Evolutionary conservation across 2,797 vertebrate genomes (phyloP).

Genomic region (Mormyrus proboscirostris): DNA sequence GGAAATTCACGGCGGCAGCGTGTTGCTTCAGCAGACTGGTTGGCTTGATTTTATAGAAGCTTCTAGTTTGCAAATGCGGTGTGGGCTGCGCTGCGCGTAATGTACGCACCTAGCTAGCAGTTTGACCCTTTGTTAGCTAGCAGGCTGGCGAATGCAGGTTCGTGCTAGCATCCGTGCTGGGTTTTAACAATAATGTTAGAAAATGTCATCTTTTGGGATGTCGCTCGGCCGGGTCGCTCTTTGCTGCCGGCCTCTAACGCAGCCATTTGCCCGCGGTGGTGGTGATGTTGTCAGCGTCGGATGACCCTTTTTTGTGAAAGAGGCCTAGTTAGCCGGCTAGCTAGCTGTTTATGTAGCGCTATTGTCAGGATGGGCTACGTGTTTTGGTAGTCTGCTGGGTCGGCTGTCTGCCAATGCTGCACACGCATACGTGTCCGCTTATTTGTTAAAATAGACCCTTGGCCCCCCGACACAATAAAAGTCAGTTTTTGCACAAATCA

Average conservation of each 20-base stretch:
- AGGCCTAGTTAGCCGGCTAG: constrained; percentile 3
- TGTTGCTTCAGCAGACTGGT: not conserved
- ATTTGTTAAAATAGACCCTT: not conserved
- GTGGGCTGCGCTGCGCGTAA: constrained; percentile 21
- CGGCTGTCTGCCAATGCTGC: not conserved
- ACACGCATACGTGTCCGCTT: not conserved
- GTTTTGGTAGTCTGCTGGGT: not conserved
- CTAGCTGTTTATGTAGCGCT: not conserved
- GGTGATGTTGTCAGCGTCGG: not conserved
- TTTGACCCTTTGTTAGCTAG: constrained; percentile 68
- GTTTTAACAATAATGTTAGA: not conserved
- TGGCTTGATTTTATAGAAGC: not conserved
- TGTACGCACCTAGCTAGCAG: constrained; percentile 40
- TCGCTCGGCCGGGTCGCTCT: not conserved
- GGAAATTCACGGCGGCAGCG: constrained; percentile 5
- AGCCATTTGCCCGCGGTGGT: not conserved
- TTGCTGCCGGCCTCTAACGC: not conserved
- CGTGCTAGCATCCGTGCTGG: not conserved
- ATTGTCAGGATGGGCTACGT: not conserved
- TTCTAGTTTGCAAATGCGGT: not conserved
- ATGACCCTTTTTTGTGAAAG: constrained; percentile 6
- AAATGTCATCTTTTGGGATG: not conserved
- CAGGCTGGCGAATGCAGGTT: constrained; percentile 23
- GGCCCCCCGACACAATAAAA: not conserved
- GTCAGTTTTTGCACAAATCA: not conserved